phyloP scores from a whole-genome alignment of 2,797 vertebrate species.

The Eospalax fontanierii region DNA sequence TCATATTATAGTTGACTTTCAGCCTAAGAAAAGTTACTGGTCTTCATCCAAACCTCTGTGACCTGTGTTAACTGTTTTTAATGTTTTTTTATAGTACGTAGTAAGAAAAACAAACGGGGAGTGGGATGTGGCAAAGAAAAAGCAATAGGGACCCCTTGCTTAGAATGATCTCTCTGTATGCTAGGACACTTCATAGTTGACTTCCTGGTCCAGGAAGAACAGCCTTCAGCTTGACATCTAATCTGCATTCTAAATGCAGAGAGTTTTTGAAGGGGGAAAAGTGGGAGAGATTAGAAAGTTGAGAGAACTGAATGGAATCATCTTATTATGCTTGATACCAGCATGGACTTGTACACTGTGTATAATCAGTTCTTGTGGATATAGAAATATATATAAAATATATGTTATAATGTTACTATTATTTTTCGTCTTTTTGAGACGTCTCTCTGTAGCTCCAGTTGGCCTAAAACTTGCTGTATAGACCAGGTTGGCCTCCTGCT shows the following conservation, averaged over 20 bases:
- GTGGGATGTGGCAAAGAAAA: background rate
- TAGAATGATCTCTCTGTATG: background rate
- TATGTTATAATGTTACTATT: no score
- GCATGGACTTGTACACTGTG: background rate
- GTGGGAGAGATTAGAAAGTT: constrained; percentile 20
- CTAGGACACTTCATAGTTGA: background rate
- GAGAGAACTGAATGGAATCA: background rate
- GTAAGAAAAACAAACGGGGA: background rate
- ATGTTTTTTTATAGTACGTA: background rate
- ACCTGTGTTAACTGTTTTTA: background rate
- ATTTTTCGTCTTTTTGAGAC: no score
- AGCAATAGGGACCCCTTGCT: background rate
- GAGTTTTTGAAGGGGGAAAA: background rate
- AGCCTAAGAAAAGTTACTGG: background rate
- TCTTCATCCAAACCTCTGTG: no score
- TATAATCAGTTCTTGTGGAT: background rate
- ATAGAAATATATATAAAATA: background rate
- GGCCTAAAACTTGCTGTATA: no score
- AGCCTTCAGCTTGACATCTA: background rate
- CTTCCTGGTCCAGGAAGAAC: background rate
- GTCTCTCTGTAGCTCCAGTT: no score
- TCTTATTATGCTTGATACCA: constrained; percentile 32
- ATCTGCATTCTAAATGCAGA: constrained; percentile 48
- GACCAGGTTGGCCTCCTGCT: no score
- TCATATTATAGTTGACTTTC: background rate